Percentiles rank a stretch among this genome's conserved stretches.
Conservation (phyloP, 2,888 invertebrate genomes). For the Barypeithes pellucidus region DNA sequence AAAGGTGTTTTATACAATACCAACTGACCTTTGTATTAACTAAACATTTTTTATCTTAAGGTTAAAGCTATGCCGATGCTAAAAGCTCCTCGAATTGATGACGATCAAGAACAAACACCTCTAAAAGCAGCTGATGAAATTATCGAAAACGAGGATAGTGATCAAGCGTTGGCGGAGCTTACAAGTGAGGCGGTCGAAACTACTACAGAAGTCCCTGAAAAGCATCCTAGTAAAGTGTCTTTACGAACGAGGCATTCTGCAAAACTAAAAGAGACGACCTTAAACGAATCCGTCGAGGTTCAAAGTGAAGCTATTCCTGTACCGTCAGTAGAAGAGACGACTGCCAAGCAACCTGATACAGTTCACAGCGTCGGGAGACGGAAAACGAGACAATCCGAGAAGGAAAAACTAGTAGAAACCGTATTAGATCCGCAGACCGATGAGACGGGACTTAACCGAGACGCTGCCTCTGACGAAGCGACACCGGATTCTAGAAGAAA, state of each 20-base stretch:
- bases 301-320: not conserved
- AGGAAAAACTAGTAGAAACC: not conserved
- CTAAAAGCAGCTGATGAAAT: not conserved
- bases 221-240: not conserved
- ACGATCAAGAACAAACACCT: not conserved
- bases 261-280: not conserved
- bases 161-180: not conserved
- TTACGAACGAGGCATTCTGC: not conserved
- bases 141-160: not conserved
- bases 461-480: conserved; percentile 2
- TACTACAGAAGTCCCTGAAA: not conserved
- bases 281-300: not conserved
- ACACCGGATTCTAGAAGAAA: not conserved
- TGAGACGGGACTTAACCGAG: not conserved
- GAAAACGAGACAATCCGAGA: not conserved
- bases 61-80: not conserved
- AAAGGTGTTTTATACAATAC: not conserved
- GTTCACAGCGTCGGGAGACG: not conserved
- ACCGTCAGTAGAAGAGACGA: not conserved
- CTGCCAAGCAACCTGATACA: not conserved
- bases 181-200: not conserved
- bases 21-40: not conserved
- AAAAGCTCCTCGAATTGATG: not conserved
- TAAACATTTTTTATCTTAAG: conserved; percentile 9
- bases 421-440: not conserved